Base-by-base conservation (phyloP, 64 coral and sea anemone genomes). In the Cladopsammia gracilis region DNA sequence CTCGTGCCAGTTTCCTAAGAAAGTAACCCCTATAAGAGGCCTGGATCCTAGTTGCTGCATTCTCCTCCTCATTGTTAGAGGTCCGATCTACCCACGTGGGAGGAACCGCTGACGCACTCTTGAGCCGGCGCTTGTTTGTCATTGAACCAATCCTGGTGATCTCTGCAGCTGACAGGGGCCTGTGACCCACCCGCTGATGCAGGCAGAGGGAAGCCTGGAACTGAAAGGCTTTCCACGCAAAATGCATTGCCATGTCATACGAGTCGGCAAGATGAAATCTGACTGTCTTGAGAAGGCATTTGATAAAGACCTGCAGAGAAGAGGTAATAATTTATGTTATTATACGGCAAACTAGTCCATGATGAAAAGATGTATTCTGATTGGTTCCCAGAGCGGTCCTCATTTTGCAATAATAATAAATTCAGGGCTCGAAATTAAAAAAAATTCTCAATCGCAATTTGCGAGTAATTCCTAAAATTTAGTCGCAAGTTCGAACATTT, bases 191-290 rank as follows among this genome's bases (percentile, higher is more conserved):
- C 11, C 93, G 88, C 72, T 99, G 94, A 25, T 76, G 82, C 69
- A 99, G 75, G 20, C 92, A 91, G 51, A 99, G 70, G 23, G 92
- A 92, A 45, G 94, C 94, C 62, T 96, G 91, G 73, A 96, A 99
- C 44, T 78, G 77, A 24, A 99, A 96, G 44, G 98, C 98, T 86
- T 99, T 99, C 98, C 98, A 99, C 9, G 98, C 98, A 69, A 99
- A 99, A 76, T 96, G 98, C 98, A 96, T 99, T 16, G 87, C 86
- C 14, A 82, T 25, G 23, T 93, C 90, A 42, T 94, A 99, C 6
- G 79, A 88, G 20, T 99, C 98, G 25, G 91, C 94, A 10, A 99
- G 98, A 65, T 94, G 87, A 22, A 76, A 83, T 45, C 90, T 85
- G 43, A 99, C 88, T 6, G 94, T 86, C 64, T 91, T 90, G 26